Percentiles rank a stretch among this genome's conserved stretches.
Evolutionary conservation across 2,888 invertebrate species (phyloP).

Genomic region (Agelastica alni): DNA sequence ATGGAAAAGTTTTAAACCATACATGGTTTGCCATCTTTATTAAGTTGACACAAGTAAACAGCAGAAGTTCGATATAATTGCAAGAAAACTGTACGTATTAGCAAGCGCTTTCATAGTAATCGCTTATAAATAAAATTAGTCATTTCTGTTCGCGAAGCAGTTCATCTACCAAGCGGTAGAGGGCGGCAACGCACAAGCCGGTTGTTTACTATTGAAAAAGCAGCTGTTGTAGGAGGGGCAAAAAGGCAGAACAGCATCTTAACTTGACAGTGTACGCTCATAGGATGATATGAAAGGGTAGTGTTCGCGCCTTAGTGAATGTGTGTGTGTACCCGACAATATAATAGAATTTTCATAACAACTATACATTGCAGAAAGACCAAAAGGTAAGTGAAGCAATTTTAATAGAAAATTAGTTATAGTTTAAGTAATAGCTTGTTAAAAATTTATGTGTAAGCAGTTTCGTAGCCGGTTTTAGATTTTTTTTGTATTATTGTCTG

Average conservation of each 20-base stretch:
- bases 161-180: constrained; percentile 20
- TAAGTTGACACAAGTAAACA: too few species aligned
- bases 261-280: constrained; percentile 41
- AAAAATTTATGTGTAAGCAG: constrained; percentile 35
- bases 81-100: too few species aligned
- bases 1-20: too few species aligned
- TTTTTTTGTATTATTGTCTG: constrained; percentile 27
- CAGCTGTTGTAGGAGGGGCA: constrained; percentile 50
- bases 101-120: too few species aligned
- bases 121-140: too few species aligned
- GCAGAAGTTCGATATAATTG: too few species aligned
- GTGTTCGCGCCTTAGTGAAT: constrained; percentile 35
- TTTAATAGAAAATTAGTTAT: constrained; percentile 29
- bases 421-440: constrained; percentile 42
- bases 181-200: constrained; percentile 9
- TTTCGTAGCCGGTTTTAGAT: constrained; percentile 34
- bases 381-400: constrained; percentile 38
- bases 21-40: too few species aligned
- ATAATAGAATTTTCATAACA: constrained; percentile 30
- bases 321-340: constrained; percentile 35
- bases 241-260: constrained; percentile 34
- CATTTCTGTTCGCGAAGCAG: neutral
- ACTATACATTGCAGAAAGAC: constrained; percentile 23
- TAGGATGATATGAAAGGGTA: constrained; percentile 43
- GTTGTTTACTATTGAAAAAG: constrained; percentile 34